Percentiles rank a stretch among this genome's conserved stretches.
Conservation (phyloP, 1,140 invertebrate species). For the Zaprionus davidi region DNA sequence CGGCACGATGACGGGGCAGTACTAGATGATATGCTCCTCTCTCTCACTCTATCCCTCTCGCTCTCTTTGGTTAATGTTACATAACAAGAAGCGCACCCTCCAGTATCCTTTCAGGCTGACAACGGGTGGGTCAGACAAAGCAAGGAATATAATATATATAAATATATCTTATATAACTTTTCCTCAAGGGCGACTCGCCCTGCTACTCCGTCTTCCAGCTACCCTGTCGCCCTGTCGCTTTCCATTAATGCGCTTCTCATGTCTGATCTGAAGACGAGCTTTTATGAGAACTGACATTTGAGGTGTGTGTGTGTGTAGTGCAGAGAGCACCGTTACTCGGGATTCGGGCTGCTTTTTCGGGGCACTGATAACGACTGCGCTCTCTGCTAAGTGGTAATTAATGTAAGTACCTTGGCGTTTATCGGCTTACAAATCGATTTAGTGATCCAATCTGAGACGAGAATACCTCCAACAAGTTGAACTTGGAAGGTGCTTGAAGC, state of each 20-base stretch:
- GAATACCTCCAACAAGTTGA: slow-evolving; percentile 32
- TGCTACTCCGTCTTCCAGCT: slow-evolving; percentile 12
- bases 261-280: slow-evolving; percentile 55
- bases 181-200: slow-evolving; percentile 31
- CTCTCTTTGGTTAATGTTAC: slow-evolving; percentile 72
- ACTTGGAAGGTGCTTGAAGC: slow-evolving; percentile 2
- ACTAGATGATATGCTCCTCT: slow-evolving; percentile 22
- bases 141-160: not conserved
- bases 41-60: slow-evolving; percentile 18
- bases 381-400: slow-evolving; percentile 78
- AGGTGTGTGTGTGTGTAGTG: slow-evolving; percentile 81
- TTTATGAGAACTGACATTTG: slow-evolving; percentile 78
- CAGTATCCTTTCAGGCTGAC: slow-evolving; percentile 64
- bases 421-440: slow-evolving; percentile 74
- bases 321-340: slow-evolving; percentile 26
- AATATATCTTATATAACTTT: not conserved
- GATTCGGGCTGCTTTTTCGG: slow-evolving; percentile 21
- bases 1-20: slow-evolving; percentile 19
- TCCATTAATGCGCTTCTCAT: slow-evolving; percentile 78
- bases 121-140: slow-evolving; percentile 4
- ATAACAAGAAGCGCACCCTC: slow-evolving; percentile 67
- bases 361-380: slow-evolving; percentile 34
- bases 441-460: slow-evolving; percentile 53
- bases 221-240: slow-evolving; percentile 53
- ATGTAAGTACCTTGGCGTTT: slow-evolving; percentile 71